Base-by-base conservation (phyloP, 2,888 invertebrate genomes). In the Escarpia spicata region DNA sequence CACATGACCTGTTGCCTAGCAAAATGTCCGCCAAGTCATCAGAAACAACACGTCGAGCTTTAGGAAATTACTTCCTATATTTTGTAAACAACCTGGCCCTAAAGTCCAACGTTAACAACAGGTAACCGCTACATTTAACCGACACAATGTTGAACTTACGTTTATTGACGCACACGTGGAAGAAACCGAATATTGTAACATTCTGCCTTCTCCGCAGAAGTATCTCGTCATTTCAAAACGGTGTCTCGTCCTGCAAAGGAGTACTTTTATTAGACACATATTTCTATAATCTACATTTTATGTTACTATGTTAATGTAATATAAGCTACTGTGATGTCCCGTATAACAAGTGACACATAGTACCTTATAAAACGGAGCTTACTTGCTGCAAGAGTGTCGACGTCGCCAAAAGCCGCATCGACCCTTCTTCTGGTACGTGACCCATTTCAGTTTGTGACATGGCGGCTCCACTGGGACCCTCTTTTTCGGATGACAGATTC, bases 351-450 rank as follows among this genome's bases (percentile, higher is more conserved):
- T 37, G 37, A 37, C 1, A 37, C 37, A 37, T 37, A 37, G 37
- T 90, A 37, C 37, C 12, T 37, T 90, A 2, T 37, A 43, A 37
- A 90, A 2, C 6, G 2, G 44, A 26, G 44, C 43, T 91, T 19
- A 91, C 91, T 91, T 91, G n/a, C 3, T 26, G 44, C 91, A 91
- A 6, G 91, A 26, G 91, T 91, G 91, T 91, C 91, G 37, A 19
- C 37, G 37, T 37, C 37, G 37, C 37, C 37, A 37, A 37, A 37
- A 37, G 37, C 37, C 37, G 37, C 91, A 15, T 31, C 31, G 15
- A n/a, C 91, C 26, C 91, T 91, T 31, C 91, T 91, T 91, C 91
- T 44, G 19, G 44, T 91, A 91, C 43, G 91, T 3, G 91, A 91
- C 75, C 75, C 75, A 75, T 75, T 75, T 75, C 19, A 75, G 75